Percentiles rank a stretch among this genome's conserved stretches.
Evolutionary conservation across 2,888 invertebrate genomes (phyloP).

Genomic region (Sclerodermus sp.): DNA sequence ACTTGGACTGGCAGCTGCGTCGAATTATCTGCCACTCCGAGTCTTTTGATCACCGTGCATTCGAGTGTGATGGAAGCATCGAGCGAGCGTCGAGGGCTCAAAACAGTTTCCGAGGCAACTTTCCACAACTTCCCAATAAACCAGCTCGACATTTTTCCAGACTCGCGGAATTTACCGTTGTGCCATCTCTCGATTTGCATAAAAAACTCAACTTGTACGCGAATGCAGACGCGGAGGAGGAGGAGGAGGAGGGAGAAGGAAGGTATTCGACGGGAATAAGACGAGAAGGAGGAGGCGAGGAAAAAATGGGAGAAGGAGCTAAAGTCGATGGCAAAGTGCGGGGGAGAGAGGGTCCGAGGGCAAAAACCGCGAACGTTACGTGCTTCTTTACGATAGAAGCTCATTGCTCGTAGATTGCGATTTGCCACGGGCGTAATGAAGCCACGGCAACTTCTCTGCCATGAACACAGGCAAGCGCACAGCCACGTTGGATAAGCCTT

Average conservation of each 20-base stretch:
- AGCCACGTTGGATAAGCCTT: too few relatives aligned
- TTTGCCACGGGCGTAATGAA: constrained; percentile 57
- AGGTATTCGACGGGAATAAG: too few relatives aligned
- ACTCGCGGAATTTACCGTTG: constrained; percentile 45
- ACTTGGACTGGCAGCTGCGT: constrained; percentile 12
- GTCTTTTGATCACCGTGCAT: constrained; percentile 17
- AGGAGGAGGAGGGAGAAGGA: too few relatives aligned
- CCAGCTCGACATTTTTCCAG: constrained; percentile 35
- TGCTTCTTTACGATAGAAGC: constrained; percentile 54
- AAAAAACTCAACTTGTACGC: too few relatives aligned
- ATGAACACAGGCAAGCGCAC: not conserved
- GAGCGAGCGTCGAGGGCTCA: constrained; percentile 1
- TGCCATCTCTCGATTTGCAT: too few relatives aligned
- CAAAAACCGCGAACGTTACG: constrained; percentile 49
- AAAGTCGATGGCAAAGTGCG: constrained; percentile 11
- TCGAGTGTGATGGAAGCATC: constrained; percentile 18
- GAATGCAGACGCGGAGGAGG: too few relatives aligned
- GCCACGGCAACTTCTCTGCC: constrained; percentile 35
- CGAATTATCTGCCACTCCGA: constrained; percentile 25
- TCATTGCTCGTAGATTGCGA: constrained; percentile 56
- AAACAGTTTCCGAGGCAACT: constrained; percentile 2
- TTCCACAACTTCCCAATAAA: not conserved
- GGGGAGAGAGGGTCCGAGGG: constrained; percentile 15
- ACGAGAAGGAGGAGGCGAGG: constrained; percentile 20
- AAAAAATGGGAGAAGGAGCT: too few relatives aligned